Evolutionary conservation across 2,113 vertebrate species (phyloP).

Genomic region (Bujurquina vittata): DNA sequence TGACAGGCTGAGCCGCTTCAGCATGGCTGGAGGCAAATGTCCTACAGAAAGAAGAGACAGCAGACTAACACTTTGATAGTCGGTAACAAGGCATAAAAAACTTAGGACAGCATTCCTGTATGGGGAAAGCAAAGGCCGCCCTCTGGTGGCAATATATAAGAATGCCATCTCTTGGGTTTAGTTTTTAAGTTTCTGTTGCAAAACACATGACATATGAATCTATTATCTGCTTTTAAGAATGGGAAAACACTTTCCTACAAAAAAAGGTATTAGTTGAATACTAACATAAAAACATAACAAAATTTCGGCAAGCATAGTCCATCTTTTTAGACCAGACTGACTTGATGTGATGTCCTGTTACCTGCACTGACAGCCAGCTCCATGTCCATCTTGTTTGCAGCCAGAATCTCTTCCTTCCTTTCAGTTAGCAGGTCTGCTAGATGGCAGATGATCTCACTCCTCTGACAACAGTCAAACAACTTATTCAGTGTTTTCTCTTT

Average conservation of each 20-base stretch:
- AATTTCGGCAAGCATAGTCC: not conserved
- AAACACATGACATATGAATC: not conserved
- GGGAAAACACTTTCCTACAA: not conserved
- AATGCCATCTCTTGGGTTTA: not conserved
- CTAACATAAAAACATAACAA: not conserved
- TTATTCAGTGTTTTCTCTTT: constrained; percentile 46
- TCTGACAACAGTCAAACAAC: constrained; percentile 77
- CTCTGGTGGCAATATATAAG: not conserved
- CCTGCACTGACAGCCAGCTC: constrained; percentile 88
- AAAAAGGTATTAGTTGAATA: not conserved
- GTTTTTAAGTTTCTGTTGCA: not conserved
- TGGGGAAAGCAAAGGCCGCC: not conserved
- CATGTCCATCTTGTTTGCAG: constrained; percentile 93
- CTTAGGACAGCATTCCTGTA: not conserved
- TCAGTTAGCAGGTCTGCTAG: constrained; percentile 93
- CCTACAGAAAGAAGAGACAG: constrained; percentile 70
- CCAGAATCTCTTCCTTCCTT: constrained; percentile 90
- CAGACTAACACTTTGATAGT: not conserved
- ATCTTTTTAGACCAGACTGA: not conserved
- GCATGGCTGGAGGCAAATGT: constrained; percentile 84
- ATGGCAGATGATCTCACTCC: constrained; percentile 90
- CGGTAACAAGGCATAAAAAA: not conserved
- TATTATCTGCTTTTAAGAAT: not conserved
- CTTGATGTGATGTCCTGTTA: constrained; percentile 47
- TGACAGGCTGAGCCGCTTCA: constrained; percentile 90